Evolutionary conservation across 2,888 invertebrate species (phyloP).

Genomic region (Furcula furcula): DNA sequence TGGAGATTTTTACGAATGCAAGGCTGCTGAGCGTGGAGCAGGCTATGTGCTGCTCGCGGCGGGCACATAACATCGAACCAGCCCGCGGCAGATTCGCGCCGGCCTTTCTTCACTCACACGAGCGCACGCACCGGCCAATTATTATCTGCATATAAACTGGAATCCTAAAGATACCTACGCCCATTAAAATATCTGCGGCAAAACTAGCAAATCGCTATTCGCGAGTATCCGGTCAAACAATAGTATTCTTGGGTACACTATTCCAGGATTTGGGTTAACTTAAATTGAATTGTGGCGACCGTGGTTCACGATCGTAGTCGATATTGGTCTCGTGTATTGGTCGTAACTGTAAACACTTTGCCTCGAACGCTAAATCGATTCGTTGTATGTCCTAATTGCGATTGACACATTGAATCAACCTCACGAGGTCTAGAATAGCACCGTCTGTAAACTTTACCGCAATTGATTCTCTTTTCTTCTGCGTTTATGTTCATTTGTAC

Average conservation of each 20-base stretch:
- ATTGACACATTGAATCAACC: constrained; percentile 52
- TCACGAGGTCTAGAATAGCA: constrained; percentile 45
- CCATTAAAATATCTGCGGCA: constrained; percentile 64
- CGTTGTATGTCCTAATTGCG: constrained; percentile 37
- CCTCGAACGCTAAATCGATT: constrained; percentile 44
- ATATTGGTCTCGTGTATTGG: constrained; percentile 35
- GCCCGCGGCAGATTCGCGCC: constrained; percentile 74
- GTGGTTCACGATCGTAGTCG: constrained; percentile 16
- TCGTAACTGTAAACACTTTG: constrained; percentile 51
- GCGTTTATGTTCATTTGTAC: neutral
- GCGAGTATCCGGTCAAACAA: constrained; percentile 52
- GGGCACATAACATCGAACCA: constrained; percentile 73
- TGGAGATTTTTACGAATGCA: constrained; percentile 81
- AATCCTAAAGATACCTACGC: constrained; percentile 58
- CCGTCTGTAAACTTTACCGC: constrained; percentile 48
- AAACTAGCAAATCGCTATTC: constrained; percentile 50
- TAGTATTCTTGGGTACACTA: constrained; percentile 55
- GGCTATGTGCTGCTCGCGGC: constrained; percentile 69
- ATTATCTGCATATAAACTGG: constrained; percentile 70
- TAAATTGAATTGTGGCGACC: constrained; percentile 43
- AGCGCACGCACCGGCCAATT: constrained; percentile 49
- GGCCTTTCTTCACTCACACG: constrained; percentile 66
- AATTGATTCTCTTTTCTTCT: constrained; percentile 14
- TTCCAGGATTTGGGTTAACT: constrained; percentile 58
- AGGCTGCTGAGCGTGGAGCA: constrained; percentile 66